Base-by-base conservation (phyloP, 2,888 invertebrate species). In the Anaspis maculata region DNA sequence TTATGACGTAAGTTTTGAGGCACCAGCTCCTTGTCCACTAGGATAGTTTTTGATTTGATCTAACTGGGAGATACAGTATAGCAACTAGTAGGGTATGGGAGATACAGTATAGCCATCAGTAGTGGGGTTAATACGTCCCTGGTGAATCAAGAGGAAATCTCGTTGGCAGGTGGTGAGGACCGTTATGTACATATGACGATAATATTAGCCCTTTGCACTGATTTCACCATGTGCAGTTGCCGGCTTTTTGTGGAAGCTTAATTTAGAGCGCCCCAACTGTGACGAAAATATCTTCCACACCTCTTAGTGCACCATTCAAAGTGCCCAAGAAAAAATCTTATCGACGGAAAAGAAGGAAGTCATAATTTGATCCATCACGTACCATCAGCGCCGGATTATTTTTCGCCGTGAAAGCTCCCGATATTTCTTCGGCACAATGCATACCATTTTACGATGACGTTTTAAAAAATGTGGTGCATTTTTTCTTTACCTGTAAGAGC, bases 321-420 rank as follows among this genome's bases (percentile, higher is more conserved):
- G n/a, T n/a, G 5, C 15, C 11, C 13, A 15, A 15, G 25, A 25
- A 27, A 26, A 24, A 5, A 7, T 24, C 10, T 25, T n/a, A 13
- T 30, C 36, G n/a, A 14, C 11, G 15, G 9, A n/a, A 34, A 37
- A 43, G 36, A 39, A 45, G 48, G 49, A 49, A 49, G 48, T 49
- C 46, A 46, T 26, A 46, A 48, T 48, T 48, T 48, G 46, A 46
- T 46, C 39, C 39, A 46, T 33, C n/a, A n/a, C n/a, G n/a, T n/a
- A n/a, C n/a, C n/a, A n/a, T n/a, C n/a, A n/a, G 25, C 22, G 3
- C 11, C 22, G 33, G 45, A 44, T 45, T 44, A 44, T 22, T 37
- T 41, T 41, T 4, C 22, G n/a, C n/a, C n/a, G n/a, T n/a, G n/a
- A n/a, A n/a, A n/a, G n/a, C n/a, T n/a, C 27, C 14, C 5, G 16